Conservation (phyloP, 2,888 invertebrate genomes). For the Scaptomyza tumidula region DNA sequence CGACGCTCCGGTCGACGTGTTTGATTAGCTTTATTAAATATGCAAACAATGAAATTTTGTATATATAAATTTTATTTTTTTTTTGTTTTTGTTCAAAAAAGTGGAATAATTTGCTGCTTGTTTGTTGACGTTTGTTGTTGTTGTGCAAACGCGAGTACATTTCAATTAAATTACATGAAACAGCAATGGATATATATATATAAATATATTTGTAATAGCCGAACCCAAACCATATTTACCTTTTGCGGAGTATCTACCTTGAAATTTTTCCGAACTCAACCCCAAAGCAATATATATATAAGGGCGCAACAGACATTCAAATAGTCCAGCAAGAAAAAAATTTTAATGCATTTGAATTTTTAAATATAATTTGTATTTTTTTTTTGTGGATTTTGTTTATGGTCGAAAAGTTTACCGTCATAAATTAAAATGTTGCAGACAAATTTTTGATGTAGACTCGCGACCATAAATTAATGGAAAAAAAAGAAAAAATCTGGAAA, state of each 20-base stretch:
- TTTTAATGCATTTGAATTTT: constrained; percentile 58
- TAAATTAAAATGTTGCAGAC: constrained; percentile 61
- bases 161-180: constrained; percentile 63
- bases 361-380: constrained; percentile 21
- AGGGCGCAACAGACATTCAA: constrained; percentile 10
- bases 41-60: constrained; percentile 71
- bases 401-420: constrained; percentile 42
- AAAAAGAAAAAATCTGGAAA: neutral
- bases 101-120: constrained; percentile 57
- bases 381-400: constrained; percentile 6
- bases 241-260: constrained; percentile 10
- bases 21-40: constrained; percentile 80
- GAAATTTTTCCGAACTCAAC: constrained; percentile 7
- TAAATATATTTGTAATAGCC: constrained; percentile 50
- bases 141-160: constrained; percentile 47
- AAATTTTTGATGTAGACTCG: constrained; percentile 30
- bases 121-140: constrained; percentile 45
- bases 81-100: constrained; percentile 78
- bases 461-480: constrained; percentile 21
- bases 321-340: constrained; percentile 13
- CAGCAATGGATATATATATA: constrained; percentile 31
- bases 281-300: constrained; percentile 21
- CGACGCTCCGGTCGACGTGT: constrained; percentile 53
- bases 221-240: constrained; percentile 26
- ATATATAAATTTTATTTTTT: no score